Evolutionary conservation across 2,113 vertebrate species (phyloP), one percentile per base, ranked within the genome.

Genomic region (Nestor notabilis): DNA sequence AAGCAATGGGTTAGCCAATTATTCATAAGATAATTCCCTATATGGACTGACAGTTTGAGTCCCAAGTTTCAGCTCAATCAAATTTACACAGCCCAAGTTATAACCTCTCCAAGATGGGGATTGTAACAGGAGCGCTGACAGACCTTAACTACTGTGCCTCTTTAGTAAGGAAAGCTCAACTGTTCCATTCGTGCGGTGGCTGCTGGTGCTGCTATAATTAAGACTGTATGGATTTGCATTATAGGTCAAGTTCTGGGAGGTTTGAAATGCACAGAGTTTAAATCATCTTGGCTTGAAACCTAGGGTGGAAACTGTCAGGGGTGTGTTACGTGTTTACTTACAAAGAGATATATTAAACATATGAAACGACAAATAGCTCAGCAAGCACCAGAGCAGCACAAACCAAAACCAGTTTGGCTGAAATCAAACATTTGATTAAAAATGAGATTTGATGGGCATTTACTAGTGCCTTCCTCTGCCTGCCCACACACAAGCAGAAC

Each of bases 161-260:
- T 97, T 93, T 68, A 93, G 97, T 72, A 97, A 96, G 53, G 94
- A 97, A 95, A 97, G 95, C 97, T 97, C 97, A 94, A 84, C 96
- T 95, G 85, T 96, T 97, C 97, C 95, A 89, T 93, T 97, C 23
- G 21, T 94, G 94, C 37, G 10, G 80, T 95, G 95, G 96, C 97
- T 98, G 97, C 95, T 91, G 93, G 85, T 87, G 97, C 95, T 97
- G 94, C 94, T 96, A 97, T 97, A 98, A 98, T 98, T 98, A 98
- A 98, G 97, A 97, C 96, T 98, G 97, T 97, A 97, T 97, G 95
- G 95, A 89, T 98, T 97, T 97, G 94, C 95, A 98, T 97, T 97
- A 94, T 97, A 98, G 97, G 97, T 97, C 97, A 97, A 88, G 95
- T 97, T 98, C 97, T 95, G 97, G 94, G 96, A 97, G 96, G 93